Base-by-base conservation (phyloP, 2,888 invertebrate species). In the Drosophila differens region DNA sequence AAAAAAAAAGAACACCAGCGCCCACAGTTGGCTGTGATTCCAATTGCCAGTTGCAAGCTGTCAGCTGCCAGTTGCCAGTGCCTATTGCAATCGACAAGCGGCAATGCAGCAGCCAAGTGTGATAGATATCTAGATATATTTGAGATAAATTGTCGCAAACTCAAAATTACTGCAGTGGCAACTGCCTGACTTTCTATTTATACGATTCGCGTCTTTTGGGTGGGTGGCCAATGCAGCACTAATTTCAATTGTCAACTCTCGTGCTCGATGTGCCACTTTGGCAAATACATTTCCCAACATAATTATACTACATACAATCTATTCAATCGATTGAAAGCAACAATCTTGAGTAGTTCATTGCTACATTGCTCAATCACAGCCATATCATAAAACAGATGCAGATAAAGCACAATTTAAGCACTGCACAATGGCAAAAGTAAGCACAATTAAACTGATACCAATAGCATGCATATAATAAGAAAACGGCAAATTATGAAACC, bases 401-500 rank as follows among this genome's bases (percentile, higher is more conserved):
- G 55, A 22, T 60, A 33, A 49, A 44, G 57, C 54, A 57, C 54
- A 57, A 22, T 51, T 58, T 10, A 59, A 60, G 49, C 37, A 37
- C 37, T 2, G 9, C 19, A 19, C 39, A 39, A 22, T 44, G 12
- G 55, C 62, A 71, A 59, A 14, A 41, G 57, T 70, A 69, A 76
- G 66, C 64, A 72, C 37, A 62, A 72, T 65, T 52, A 59, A 44
- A 47, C 51, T 35, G 39, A 57, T 41, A 74, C 54, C 12, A 81
- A 73, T 68, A 83, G 65, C 79, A 85, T 83, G 82, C 83, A 72
- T 32, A 30, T 41, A 66, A 64, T 9, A 47, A 16, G 19, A 69
- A 77, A 65, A 59, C 69, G 55, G 35, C 58, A 73, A 64, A 65
- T 61, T 70, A 79, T 47, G 33, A 49, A 22, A 67, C 22, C 70